Evolutionary conservation across 2,797 vertebrate species (phyloP), one percentile per base, ranked within the genome.

Genomic region (Stomatorhinus walkeri): DNA sequence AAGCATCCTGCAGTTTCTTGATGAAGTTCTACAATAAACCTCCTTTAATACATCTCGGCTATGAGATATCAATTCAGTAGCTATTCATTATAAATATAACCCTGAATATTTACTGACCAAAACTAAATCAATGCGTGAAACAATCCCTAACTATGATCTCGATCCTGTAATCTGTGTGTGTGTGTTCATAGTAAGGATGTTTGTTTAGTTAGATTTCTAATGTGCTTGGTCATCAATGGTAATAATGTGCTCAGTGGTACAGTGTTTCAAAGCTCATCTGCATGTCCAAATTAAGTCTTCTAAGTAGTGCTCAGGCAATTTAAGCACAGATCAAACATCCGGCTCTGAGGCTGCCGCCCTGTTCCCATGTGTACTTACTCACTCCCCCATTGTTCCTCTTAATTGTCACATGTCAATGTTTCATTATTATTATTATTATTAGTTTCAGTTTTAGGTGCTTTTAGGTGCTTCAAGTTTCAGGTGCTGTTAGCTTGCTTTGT

Each of bases 1-100:
- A 93, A 93, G 90, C 90, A 86, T 89, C 89, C 90, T 90, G 88
- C 90, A 92, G 91, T 90, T 94, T 91, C 90, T 91, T 91, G 91
- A 94, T 93, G 89, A 93, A 94, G 92, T 88, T 91, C 91, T 94
- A 94, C 94, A 94, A 94, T 94, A 94, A 94, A 94, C 92, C 88
- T 61, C 91, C 91, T 93, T 94, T 94, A 93, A 94, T 94, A 92
- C 90, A 91, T 90, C 91, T 87, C 90, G 89, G 90, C 91, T 87
- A 52, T 89, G 91, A 91, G 91, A 94, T 93, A 94, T 92, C 92
- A 93, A 92, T 94, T 91, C 92, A 93, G 90, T 89, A 89, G 91
- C 92, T 89, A 88, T 93, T 95, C 94, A 95, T 95, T 93, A 94
- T 91, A 91, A 59, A 59, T 89, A 90, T 91, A 91, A 64, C 89